A percentile compares a stretch with the other conserved stretches of the same genome.
Conservation (phyloP, 2,113 vertebrate species). For the Phalacrocorax carbo region DNA sequence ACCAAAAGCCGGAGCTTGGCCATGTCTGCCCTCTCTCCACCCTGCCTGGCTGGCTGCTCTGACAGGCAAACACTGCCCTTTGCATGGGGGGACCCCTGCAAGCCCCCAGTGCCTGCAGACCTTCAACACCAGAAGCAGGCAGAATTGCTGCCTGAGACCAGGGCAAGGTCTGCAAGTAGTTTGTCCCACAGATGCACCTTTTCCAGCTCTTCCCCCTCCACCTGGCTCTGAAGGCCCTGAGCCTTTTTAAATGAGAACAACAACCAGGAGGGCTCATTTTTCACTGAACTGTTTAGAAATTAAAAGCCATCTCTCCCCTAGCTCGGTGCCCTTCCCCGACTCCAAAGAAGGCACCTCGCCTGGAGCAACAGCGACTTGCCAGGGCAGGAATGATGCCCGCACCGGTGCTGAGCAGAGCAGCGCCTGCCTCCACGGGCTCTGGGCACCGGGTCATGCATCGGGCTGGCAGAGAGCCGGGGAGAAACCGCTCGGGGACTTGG, state of each 20-base stretch:
- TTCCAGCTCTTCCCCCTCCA: background rate
- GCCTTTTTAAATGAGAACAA: background rate
- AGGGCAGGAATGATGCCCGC: background rate
- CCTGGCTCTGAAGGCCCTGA: background rate
- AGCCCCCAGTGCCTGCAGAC: background rate
- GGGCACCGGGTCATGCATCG: background rate
- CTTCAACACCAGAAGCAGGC: background rate
- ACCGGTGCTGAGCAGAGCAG: background rate
- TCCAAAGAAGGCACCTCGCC: background rate
- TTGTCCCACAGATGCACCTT: background rate
- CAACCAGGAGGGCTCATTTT: background rate
- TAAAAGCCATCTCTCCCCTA: background rate
- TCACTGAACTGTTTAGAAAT: background rate
- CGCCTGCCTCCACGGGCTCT: fast-evolving
- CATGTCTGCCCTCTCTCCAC: background rate
- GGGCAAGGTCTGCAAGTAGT: no score
- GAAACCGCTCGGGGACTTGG: background rate
- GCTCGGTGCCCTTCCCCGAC: background rate
- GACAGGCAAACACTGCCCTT: background rate
- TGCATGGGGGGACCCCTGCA: background rate
- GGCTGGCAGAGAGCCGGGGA: background rate
- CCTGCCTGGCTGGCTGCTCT: background rate
- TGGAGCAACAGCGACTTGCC: background rate
- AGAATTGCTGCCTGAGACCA: background rate
- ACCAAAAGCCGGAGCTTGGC: background rate